phyloP scores from a whole-genome alignment of 1,140 invertebrate genomes.

The Hycleus cichorii region DNA sequence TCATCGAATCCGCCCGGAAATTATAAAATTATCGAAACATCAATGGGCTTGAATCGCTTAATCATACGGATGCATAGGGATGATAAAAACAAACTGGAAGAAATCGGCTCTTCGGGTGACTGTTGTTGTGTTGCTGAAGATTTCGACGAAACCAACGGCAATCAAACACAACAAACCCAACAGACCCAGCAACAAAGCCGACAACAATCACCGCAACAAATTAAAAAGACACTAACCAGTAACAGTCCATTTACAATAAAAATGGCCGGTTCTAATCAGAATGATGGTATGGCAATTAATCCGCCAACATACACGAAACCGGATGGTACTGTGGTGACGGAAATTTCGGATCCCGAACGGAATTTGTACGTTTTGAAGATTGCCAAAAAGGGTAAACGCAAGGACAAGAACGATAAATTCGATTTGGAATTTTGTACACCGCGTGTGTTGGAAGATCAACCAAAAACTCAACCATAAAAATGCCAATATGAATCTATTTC shows the following conservation, averaged over 20 bases:
- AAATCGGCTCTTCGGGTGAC: background rate
- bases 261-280: slow-evolving; percentile 16
- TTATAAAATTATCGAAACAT: slow-evolving; percentile 40
- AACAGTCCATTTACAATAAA: slow-evolving; percentile 24
- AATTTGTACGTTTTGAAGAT: slow-evolving; percentile 39
- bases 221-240: too few species aligned
- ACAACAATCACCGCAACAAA: too few species aligned
- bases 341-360: slow-evolving; percentile 39
- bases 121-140: too few species aligned
- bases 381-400: slow-evolving; percentile 35
- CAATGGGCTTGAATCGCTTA: slow-evolving; percentile 39
- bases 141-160: too few species aligned
- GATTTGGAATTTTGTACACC: slow-evolving; percentile 41
- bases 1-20: slow-evolving; percentile 18
- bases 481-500: too few species aligned
- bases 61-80: slow-evolving; percentile 38
- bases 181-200: too few species aligned
- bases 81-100: slow-evolving; percentile 29
- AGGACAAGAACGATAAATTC: slow-evolving; percentile 39
- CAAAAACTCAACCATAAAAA: too few species aligned
- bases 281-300: slow-evolving; percentile 30
- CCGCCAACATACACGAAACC: slow-evolving; percentile 29
- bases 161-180: too few species aligned
- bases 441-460: slow-evolving; percentile 25
- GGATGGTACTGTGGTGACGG: slow-evolving; percentile 34